A percentile compares a stretch with the other conserved stretches of the same genome.
phyloP scores from a whole-genome alignment of 2,797 vertebrate genomes.

The Coranthus polyacanthus region DNA sequence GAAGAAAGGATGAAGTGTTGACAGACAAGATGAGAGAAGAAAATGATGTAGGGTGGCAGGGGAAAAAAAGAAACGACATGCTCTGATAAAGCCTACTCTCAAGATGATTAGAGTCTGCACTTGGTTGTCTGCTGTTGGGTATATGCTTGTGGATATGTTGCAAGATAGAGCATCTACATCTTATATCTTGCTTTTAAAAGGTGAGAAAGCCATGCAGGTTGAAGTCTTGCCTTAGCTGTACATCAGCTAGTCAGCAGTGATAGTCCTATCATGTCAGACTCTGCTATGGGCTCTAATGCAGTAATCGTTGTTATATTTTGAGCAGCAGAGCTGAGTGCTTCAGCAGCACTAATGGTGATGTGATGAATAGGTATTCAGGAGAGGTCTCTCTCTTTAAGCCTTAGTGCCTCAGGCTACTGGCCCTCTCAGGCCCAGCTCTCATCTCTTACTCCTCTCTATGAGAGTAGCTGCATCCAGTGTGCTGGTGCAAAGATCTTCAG shows the following conservation, averaged over 20 bases:
- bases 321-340: conserved; percentile 62
- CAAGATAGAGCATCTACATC: conserved; percentile 1
- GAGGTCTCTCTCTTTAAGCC: conserved; percentile 74
- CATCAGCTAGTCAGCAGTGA: conserved; percentile 12
- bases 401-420: conserved; percentile 66
- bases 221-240: conserved; percentile 10
- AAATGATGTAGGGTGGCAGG: conserved; percentile 64
- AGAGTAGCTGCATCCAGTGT: conserved; percentile 60
- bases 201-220: conserved; percentile 17
- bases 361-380: conserved; percentile 81
- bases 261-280: conserved; percentile 31
- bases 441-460: conserved; percentile 65
- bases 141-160: conserved; percentile 14
- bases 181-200: conserved; percentile 17
- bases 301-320: conserved; percentile 61
- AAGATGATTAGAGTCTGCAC: conserved; percentile 48
- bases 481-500: conserved; percentile 53
- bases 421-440: conserved; percentile 69
- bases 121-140: conserved; percentile 42
- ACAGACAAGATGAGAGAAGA: conserved; percentile 56
- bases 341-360: conserved; percentile 74
- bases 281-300: conserved; percentile 39
- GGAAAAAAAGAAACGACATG: conserved; percentile 26
- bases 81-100: conserved; percentile 60
- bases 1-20: conserved; percentile 55